These are phyloP conservation scores for Salticus scenicus DNA, from an alignment of 2,888 invertebrate species.

Conservation along the genomic window DNA sequence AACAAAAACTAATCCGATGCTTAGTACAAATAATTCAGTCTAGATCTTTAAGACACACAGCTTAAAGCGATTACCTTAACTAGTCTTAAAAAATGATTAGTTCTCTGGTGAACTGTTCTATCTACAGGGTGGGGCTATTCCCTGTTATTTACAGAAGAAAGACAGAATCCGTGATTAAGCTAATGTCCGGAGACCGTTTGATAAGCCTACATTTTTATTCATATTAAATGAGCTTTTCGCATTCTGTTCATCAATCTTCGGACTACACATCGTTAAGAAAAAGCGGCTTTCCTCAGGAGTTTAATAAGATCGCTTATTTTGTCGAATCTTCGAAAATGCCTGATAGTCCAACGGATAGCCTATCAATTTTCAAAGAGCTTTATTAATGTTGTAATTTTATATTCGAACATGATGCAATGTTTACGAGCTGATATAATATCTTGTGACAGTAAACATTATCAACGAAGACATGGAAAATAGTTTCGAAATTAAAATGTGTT, in stretches of 20 bases:
- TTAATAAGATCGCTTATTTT: slow-evolving; percentile 17
- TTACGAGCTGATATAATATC: no score
- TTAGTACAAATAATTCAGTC: no score
- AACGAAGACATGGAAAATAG: no score
- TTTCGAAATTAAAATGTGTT: no score
- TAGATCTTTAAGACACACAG: no score
- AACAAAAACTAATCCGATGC: no score
- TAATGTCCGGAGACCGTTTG: slow-evolving; percentile 49
- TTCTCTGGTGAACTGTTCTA: slow-evolving; percentile 33
- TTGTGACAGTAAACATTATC: no score
- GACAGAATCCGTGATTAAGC: slow-evolving; percentile 42
- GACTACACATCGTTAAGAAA: slow-evolving; percentile 32
- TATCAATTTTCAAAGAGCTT: not conserved
- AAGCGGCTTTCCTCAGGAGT: slow-evolving; percentile 25
- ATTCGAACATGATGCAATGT: no score
- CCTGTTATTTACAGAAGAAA: slow-evolving; percentile 64
- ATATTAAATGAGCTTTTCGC: slow-evolving; percentile 68
- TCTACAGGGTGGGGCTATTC: slow-evolving; percentile 50
- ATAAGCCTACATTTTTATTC: slow-evolving; percentile 69
- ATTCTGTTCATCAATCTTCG: slow-evolving; percentile 60
- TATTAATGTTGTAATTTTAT: no score
- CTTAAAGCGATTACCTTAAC: slow-evolving; percentile 34
- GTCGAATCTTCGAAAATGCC: not conserved
- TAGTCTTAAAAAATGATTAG: slow-evolving; percentile 43
- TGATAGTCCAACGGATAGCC: not conserved